Evolutionary conservation across 2,888 invertebrate genomes (phyloP), one percentile per base, ranked within the genome.

Genomic region (Bembecia ichneumoniformis): DNA sequence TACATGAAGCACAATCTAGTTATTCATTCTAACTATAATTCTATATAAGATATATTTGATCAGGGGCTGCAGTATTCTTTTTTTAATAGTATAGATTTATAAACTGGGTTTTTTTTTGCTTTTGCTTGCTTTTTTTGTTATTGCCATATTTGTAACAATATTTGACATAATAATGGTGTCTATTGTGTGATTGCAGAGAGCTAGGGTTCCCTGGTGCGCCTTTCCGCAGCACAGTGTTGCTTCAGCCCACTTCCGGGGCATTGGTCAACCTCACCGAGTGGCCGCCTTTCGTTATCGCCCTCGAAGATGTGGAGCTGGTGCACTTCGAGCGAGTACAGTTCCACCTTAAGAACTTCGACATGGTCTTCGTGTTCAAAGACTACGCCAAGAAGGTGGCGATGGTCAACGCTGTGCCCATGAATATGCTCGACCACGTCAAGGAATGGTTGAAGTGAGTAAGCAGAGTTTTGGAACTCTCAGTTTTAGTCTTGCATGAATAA

Each of bases 401-500:
- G 96, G 95, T 99, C 2, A 98, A 98, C 74, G 97, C 99, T n/a
- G 96, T 99, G 70, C 99, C 99, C 0, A 99, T 99, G 98, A 95
- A 96, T 75, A 94, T 98, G 93, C 89, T 99, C 77, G 99, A 99
- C 87, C 97, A 98, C 82, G 98, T 99, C 1, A 99, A 99, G 82
- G 99, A 99, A 79, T 99, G 99, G 99, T 89, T 99, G 0, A 98
- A 98, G 96, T 97, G 74, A 90, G 93, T 89, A 14, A 40, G 40
- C 15, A 16, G 35, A 16, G 20, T 51, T 52, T 20, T 35, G 10
- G 11, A 46, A 10, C 4, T 13, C 35, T 13, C 17, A 13, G 43
- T 35, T 3, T 28, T 13, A 17, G 13, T 20, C 10, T 17, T 17
- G 15, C 9, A n/a, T 28, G 17, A 9, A 28, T 13, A 35, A 35